phyloP scores from a whole-genome alignment of 1,140 invertebrate species.

The Scylla paramamosain region DNA sequence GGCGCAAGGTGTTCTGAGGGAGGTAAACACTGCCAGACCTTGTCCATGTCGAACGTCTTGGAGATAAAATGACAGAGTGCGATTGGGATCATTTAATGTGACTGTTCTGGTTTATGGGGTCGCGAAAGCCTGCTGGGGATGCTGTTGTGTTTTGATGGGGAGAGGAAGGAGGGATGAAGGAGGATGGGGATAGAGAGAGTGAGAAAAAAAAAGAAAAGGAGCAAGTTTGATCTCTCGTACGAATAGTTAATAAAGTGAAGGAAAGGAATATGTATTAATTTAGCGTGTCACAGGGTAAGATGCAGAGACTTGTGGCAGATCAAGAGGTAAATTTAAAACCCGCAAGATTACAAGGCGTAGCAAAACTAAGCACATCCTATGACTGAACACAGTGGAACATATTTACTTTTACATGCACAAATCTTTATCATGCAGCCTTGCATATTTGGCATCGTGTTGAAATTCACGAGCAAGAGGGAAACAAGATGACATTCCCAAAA shows the following conservation, averaged over 20 bases:
- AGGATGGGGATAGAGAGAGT: neutral
- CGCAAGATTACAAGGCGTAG: too few species aligned
- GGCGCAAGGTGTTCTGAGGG: neutral
- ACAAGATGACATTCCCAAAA: too few species aligned
- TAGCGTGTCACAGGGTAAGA: too few species aligned
- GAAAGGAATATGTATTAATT: neutral
- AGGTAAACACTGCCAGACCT: neutral
- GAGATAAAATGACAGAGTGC: neutral
- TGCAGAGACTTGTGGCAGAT: too few species aligned
- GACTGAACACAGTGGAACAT: too few species aligned
- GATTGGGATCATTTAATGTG: neutral
- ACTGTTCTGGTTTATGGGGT: slow-evolving; percentile 2
- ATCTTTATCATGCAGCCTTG: too few species aligned
- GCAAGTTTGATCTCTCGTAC: neutral
- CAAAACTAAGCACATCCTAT: too few species aligned
- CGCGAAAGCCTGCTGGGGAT: neutral
- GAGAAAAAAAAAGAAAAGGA: neutral
- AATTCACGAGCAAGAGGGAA: too few species aligned
- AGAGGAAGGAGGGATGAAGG: neutral
- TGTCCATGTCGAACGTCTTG: neutral
- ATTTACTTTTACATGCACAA: too few species aligned
- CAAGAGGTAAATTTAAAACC: too few species aligned
- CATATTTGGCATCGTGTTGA: too few species aligned
- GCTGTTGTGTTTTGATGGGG: neutral
- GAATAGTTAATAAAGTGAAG: neutral